A percentile compares a stretch with the other conserved stretches of the same genome.
phyloP scores from a whole-genome alignment of 35 echinoderm and acorn worm genomes.

The Ophioderma brevispina region DNA sequence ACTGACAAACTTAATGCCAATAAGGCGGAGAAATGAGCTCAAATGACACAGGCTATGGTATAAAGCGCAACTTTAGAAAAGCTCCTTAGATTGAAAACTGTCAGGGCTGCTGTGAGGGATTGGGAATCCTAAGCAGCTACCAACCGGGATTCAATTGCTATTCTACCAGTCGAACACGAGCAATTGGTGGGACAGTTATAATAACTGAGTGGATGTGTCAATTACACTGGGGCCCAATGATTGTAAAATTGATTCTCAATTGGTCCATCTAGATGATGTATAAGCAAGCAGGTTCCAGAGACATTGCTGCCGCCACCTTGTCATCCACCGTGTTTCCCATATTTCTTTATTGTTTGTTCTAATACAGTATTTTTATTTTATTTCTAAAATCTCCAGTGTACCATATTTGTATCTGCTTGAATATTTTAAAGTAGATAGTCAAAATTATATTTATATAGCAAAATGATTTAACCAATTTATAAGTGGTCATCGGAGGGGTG shows the following conservation, averaged over 20 bases:
- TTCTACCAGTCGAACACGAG: neutral
- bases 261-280: neutral
- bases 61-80: neutral
- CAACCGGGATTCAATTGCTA: neutral
- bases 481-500: no score
- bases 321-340: no score
- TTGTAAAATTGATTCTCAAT: neutral
- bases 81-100: neutral
- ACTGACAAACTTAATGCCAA: neutral
- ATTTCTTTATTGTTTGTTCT: no score
- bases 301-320: no score
- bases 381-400: no score
- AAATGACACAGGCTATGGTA: neutral
- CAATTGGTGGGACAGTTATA: neutral
- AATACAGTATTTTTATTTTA: no score
- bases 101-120: neutral
- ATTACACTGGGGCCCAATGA: neutral
- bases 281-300: no score
- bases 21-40: neutral
- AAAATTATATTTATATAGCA: no score
- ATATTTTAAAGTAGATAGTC: no score
- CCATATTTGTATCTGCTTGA: no score
- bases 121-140: neutral
- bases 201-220: constrained; percentile 5
- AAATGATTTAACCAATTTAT: no score